A percentile compares a stretch with the other conserved stretches of the same genome.
Evolutionary conservation across 2,113 vertebrate genomes (phyloP).

Genomic region (Percina caprodes): DNA sequence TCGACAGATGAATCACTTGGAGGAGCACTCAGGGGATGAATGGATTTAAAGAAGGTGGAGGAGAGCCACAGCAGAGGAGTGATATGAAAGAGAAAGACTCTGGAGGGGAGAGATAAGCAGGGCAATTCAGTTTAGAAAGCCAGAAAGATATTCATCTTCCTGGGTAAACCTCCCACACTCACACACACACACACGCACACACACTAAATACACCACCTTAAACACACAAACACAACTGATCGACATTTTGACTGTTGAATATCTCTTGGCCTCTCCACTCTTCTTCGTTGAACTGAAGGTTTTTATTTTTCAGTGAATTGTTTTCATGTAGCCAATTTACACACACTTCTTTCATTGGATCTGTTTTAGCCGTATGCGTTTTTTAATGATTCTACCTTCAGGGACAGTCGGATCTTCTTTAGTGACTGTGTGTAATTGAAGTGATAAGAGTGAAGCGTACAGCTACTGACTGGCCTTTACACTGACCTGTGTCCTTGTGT

Average conservation of each 20-base stretch:
- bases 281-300: slow-evolving; percentile 40
- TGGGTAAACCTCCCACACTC: slow-evolving; percentile 28
- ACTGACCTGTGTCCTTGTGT: slow-evolving; percentile 57
- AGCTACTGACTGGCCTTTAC: slow-evolving; percentile 50
- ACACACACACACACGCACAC: slow-evolving; percentile 30
- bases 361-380: slow-evolving; percentile 35
- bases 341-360: slow-evolving; percentile 46
- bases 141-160: slow-evolving; percentile 39
- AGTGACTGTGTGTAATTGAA: slow-evolving; percentile 15
- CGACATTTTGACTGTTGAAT: slow-evolving; percentile 41
- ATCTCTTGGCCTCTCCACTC: no score
- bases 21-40: slow-evolving; percentile 46
- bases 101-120: slow-evolving; percentile 24
- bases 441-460: slow-evolving; percentile 5
- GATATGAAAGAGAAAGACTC: slow-evolving; percentile 16
- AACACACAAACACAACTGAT: slow-evolving; percentile 27
- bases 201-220: neutral
- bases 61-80: neutral
- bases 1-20: slow-evolving; percentile 30
- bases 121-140: slow-evolving; percentile 26
- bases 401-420: slow-evolving; percentile 56
- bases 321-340: slow-evolving; percentile 69
- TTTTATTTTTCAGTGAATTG: slow-evolving; percentile 63
- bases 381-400: slow-evolving; percentile 67
- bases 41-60: slow-evolving; percentile 37